Evolutionary conservation across 2,888 invertebrate species (phyloP).

Genomic region (Aplocera efformata): DNA sequence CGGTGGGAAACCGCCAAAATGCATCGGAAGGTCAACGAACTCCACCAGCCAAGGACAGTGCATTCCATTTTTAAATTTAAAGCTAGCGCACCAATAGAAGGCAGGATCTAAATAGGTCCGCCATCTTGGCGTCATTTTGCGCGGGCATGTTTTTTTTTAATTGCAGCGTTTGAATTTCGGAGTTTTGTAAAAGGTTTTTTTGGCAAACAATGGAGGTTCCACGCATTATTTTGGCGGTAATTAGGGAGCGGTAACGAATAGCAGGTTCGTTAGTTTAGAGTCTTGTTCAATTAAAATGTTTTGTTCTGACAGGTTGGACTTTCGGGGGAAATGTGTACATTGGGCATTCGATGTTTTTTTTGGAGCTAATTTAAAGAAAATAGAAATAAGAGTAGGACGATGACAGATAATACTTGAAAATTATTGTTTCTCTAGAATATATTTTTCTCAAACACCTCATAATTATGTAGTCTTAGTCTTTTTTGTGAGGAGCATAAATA

Average conservation of each 20-base stretch:
- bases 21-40: conserved; percentile 79
- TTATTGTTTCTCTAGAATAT: too few relatives aligned
- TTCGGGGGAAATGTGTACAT: conserved; percentile 21
- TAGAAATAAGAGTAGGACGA: too few relatives aligned
- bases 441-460: too few relatives aligned
- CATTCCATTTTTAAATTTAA: conserved; percentile 79
- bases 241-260: conserved; percentile 70
- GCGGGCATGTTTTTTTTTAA: conserved; percentile 59
- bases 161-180: conserved; percentile 57
- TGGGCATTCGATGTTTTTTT: conserved; percentile 23
- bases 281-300: conserved; percentile 29
- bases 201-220: conserved; percentile 62
- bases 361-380: too few relatives aligned
- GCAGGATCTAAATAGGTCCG: conserved; percentile 76
- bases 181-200: conserved; percentile 55
- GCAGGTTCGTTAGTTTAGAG: conserved; percentile 38
- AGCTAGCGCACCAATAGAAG: conserved; percentile 78
- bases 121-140: conserved; percentile 74
- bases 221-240: conserved; percentile 68
- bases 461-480: too few relatives aligned
- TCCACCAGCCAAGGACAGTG: conserved; percentile 75
- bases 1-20: conserved; percentile 70
- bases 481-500: too few relatives aligned
- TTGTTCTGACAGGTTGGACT: conserved; percentile 16
- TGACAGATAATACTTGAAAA: too few relatives aligned